A percentile compares a stretch with the other conserved stretches of the same genome.
These are phyloP conservation scores for Drosophila mauritiana DNA, from an alignment of 1,140 invertebrate species.

Conservation along the genomic window DNA sequence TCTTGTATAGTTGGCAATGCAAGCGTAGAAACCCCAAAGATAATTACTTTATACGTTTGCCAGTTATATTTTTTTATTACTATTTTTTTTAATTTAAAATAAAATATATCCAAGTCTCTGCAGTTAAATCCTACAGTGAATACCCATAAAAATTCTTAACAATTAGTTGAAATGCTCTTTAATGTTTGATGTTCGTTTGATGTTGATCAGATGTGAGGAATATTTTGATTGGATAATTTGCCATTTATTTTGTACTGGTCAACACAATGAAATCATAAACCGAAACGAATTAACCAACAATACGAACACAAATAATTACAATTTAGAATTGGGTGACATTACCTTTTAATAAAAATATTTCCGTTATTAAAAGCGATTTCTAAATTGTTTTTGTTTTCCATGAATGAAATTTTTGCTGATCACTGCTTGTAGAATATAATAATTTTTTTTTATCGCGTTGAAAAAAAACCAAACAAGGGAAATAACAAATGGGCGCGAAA, in stretches of 20 bases:
- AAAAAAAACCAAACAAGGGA: neutral
- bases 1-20: neutral
- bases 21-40: no score
- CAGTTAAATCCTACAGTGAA: neutral
- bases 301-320: conserved; percentile 44
- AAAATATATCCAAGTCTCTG: no score
- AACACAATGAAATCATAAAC: conserved; percentile 30
- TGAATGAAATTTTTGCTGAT: conserved; percentile 70
- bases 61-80: no score
- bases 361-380: conserved; percentile 85
- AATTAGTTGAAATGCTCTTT: conserved; percentile 3
- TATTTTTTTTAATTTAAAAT: no score
- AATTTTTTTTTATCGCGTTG: conserved; percentile 4
- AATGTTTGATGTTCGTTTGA: conserved; percentile 30
- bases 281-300: conserved; percentile 24
- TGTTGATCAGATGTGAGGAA: conserved; percentile 20
- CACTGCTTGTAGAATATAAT: conserved; percentile 27
- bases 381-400: conserved; percentile 84
- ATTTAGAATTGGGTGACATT: conserved; percentile 52
- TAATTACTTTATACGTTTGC: no score
- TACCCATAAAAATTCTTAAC: neutral
- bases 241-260: conserved; percentile 27
- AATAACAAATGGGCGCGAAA: conserved; percentile 52
- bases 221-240: conserved; percentile 32
- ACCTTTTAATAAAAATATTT: conserved; percentile 85